Conservation (phyloP, 2,797 vertebrate species). For the Malacoctenus gilli region DNA sequence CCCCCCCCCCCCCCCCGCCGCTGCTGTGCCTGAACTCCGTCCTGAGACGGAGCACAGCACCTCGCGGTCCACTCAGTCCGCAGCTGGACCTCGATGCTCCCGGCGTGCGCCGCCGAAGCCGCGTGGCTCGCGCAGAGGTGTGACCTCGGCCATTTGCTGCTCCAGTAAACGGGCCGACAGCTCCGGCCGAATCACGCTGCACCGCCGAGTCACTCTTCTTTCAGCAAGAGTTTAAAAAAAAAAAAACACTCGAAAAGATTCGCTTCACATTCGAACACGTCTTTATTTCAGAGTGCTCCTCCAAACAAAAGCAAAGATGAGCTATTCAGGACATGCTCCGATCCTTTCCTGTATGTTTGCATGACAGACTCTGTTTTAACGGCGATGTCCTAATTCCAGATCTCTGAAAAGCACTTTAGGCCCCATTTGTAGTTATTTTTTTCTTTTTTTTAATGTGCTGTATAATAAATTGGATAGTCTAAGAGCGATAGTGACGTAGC, state of each 20-base stretch:
- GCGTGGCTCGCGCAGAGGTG: not conserved
- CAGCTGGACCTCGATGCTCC: not conserved
- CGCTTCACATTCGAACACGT: not conserved
- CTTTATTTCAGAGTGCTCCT: not conserved
- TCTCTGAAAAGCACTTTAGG: not conserved
- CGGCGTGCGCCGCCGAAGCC: not conserved
- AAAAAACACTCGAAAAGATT: not conserved
- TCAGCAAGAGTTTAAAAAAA: not conserved
- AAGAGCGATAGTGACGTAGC: not conserved
- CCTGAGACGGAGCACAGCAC: no score
- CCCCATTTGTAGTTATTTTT: not conserved
- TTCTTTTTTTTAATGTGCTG: not conserved
- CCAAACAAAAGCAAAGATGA: not conserved
- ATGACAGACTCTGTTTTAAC: not conserved
- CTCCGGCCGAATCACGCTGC: not conserved
- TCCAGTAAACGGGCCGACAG: constrained; percentile 23
- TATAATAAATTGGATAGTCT: not conserved
- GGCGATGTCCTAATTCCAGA: not conserved
- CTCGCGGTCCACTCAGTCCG: not conserved
- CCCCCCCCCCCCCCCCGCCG: no score
- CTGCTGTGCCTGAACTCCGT: no score
- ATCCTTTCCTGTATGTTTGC: not conserved
- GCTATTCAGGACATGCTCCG: not conserved
- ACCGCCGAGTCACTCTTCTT: not conserved
- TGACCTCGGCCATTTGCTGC: constrained; percentile 9